Conservation (phyloP, 2,113 vertebrate species). For the Chloropsis cyanopogon region DNA sequence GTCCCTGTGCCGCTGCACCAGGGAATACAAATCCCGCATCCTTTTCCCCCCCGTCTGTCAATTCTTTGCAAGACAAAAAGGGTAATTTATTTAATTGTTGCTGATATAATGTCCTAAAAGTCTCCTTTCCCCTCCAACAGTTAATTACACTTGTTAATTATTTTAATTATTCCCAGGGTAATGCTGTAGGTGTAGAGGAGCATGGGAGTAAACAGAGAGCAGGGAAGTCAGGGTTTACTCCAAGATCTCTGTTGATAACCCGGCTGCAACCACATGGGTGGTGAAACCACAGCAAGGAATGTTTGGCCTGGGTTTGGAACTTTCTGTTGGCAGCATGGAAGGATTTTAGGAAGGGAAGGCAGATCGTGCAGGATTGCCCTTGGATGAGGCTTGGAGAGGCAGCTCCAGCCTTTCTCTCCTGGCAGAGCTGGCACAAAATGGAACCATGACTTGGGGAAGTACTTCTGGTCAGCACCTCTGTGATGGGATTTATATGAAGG, state of each 20-base stretch:
- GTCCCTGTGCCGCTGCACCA: not conserved
- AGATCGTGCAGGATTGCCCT: not conserved
- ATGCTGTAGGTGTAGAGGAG: not conserved
- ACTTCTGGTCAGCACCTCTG: fast-evolving
- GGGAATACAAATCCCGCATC: not conserved
- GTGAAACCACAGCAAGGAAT: not conserved
- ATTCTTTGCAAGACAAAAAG: constrained; percentile 19
- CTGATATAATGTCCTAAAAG: not conserved
- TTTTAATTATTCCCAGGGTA: constrained; percentile 24
- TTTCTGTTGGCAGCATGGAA: not conserved
- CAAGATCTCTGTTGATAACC: fast-evolving
- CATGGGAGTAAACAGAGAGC: not conserved
- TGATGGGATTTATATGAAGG: fast-evolving
- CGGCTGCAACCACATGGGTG: not conserved
- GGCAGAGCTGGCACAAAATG: fast-evolving
- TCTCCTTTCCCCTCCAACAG: constrained; percentile 15
- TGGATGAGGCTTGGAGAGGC: fast-evolving
- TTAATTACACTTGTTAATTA: constrained; percentile 44
- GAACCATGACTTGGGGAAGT: fast-evolving
- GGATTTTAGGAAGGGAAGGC: not conserved
- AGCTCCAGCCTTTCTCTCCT: not conserved
- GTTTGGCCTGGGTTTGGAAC: not conserved
- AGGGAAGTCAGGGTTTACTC: not conserved
- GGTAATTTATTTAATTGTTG: constrained; percentile 44
- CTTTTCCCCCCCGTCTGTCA: not conserved